Evolutionary conservation across 2,797 vertebrate species (phyloP), one percentile per base, ranked within the genome.

Genomic region (Myotis pilosus): DNA sequence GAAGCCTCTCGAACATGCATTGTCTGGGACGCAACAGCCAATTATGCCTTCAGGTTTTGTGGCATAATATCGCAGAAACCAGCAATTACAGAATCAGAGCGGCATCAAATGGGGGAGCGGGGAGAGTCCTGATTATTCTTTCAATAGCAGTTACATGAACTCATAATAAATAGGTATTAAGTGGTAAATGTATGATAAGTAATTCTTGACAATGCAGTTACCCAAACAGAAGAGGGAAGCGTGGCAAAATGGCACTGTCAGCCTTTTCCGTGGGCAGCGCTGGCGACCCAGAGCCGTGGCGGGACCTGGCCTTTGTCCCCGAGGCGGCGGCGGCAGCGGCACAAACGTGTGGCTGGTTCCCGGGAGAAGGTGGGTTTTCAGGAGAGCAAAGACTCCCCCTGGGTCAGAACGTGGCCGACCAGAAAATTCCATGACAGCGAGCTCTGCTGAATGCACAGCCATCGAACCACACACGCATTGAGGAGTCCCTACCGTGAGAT

Each of bases 21-120:
- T 98, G 98, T 98, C 98, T 98, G 98, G 95, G 97, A 97, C 86
- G 97, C 98, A 98, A 98, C 98, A 98, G 98, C 96, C 98, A 98
- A 98, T 98, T 98, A 98, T 98, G 98, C 97, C 96, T 98, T 98
- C 98, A 98, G 97, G 97, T 98, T 98, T 97, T 98, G 98, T 98
- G 98, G 98, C 98, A 98, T 98, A 98, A 98, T 98, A 98, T 98
- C 98, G 97, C 98, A 98, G 98, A 98, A 98, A 98, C 98, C 98
- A 85, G 98, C 98, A 98, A 98, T 98, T 98, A 98, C 96, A 97
- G 98, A 98, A 98, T 98, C 98, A 98, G 97, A 97, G 97, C 97
- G 98, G 97, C 98, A 98, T 98, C 98, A 95, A 96, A 97, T 97
- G 98, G 97, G 75, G 96, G 97, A 97, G 98, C 97, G 98, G 96